Conservation (phyloP, 2,888 invertebrate species). For the Hydriomena furcata region DNA sequence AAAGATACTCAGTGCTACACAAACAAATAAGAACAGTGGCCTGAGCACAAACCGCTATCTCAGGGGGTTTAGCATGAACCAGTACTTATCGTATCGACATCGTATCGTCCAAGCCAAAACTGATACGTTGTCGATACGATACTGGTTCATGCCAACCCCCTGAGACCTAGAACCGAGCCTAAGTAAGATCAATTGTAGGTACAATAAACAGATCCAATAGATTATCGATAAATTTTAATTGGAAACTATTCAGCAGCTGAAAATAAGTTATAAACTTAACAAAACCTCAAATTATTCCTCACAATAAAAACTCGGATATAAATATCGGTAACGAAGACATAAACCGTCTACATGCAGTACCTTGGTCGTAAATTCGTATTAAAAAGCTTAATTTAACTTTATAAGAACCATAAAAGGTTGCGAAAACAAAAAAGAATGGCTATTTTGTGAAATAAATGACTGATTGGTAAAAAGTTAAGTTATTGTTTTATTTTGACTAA, state of each 20-base stretch:
- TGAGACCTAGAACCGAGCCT: too few relatives aligned
- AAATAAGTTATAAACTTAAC: neutral
- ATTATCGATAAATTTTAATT: too few relatives aligned
- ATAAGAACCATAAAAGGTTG: conserved; percentile 22
- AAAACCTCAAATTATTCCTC: conserved; percentile 5
- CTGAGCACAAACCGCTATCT: too few relatives aligned
- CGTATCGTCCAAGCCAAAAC: too few relatives aligned
- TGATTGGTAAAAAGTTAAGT: conserved; percentile 13
- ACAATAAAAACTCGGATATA: conserved; percentile 24
- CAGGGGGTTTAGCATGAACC: too few relatives aligned
- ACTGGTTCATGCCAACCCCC: too few relatives aligned
- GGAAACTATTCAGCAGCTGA: neutral
- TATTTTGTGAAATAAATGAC: conserved; percentile 14
- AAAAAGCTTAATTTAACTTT: conserved; percentile 23
- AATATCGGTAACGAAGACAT: conserved; percentile 38
- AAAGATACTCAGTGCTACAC: too few relatives aligned
- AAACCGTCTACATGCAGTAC: conserved; percentile 17
- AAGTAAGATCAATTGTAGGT: too few relatives aligned
- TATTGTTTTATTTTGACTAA: neutral
- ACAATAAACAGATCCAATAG: too few relatives aligned
- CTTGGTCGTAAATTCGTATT: conserved; percentile 18
- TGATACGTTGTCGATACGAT: too few relatives aligned
- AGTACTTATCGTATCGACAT: too few relatives aligned
- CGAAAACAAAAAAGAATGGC: conserved; percentile 4
- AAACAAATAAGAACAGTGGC: too few relatives aligned